Percentiles rank a stretch among this genome's conserved stretches.
Conservation (phyloP, 1,140 invertebrate species). For the Harlomillsia oculata region DNA sequence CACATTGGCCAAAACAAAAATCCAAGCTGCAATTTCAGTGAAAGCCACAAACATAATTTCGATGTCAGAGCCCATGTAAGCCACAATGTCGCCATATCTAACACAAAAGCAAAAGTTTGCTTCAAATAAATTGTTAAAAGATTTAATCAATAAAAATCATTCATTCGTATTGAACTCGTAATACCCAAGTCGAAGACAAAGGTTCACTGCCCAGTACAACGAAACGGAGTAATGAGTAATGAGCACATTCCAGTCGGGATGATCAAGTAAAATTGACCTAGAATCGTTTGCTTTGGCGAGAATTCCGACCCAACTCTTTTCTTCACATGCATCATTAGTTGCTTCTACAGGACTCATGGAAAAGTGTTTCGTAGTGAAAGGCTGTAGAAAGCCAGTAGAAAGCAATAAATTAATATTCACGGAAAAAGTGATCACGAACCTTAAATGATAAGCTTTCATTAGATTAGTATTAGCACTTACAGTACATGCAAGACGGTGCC, state of each 20-base stretch:
- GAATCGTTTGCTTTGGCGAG: neutral
- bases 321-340: constrained; percentile 17
- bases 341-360: constrained; percentile 22
- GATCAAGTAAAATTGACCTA: neutral
- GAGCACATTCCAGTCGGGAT: constrained; percentile 5
- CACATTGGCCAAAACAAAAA: constrained; percentile 21
- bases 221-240: constrained; percentile 25
- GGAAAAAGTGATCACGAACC: neutral
- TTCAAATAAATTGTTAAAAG: neutral
- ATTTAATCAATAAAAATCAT: neutral
- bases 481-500: constrained; percentile 28
- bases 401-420: neutral
- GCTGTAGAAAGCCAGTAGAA: constrained; percentile 2
- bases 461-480: constrained; percentile 8
- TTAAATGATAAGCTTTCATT: neutral
- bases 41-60: constrained; percentile 16
- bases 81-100: neutral
- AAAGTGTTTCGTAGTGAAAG: constrained; percentile 22
- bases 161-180: neutral
- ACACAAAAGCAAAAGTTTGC: constrained; percentile 3
- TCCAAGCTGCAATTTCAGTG: constrained; percentile 27
- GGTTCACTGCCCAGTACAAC: constrained; percentile 17
- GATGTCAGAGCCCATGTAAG: too few relatives aligned
- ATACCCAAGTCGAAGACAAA: constrained; percentile 26
- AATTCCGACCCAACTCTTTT: constrained; percentile 14